These are phyloP conservation scores for Ochropleura leucogaster DNA, from an alignment of 2,888 invertebrate species.

Conservation along the genomic window DNA sequence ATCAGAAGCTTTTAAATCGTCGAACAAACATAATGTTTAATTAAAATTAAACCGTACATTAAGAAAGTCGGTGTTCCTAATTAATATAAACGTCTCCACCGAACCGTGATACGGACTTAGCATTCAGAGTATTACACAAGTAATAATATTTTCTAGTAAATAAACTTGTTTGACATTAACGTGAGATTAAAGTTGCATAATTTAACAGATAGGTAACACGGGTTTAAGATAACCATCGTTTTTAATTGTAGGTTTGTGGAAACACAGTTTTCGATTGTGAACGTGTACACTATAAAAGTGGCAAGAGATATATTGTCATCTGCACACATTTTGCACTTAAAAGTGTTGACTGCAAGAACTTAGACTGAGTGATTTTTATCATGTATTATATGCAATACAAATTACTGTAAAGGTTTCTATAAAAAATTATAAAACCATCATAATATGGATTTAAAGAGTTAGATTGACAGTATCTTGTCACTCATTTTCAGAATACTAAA, in stretches of 20 bases:
- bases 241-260: slow-evolving; percentile 65
- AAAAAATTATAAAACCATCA: too few relatives aligned
- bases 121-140: slow-evolving; percentile 43
- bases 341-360: too few relatives aligned
- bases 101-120: slow-evolving; percentile 24
- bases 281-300: neutral
- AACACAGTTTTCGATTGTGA: slow-evolving; percentile 52
- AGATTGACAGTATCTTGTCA: too few relatives aligned
- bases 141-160: slow-evolving; percentile 54
- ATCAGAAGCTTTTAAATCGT: slow-evolving; percentile 7
- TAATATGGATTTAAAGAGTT: too few relatives aligned
- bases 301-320: too few relatives aligned
- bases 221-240: slow-evolving; percentile 67
- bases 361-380: too few relatives aligned
- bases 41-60: slow-evolving; percentile 37
- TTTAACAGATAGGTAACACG: slow-evolving; percentile 69
- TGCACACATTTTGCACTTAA: too few relatives aligned
- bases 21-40: slow-evolving; percentile 26
- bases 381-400: too few relatives aligned
- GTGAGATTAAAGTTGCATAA: slow-evolving; percentile 62
- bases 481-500: too few relatives aligned
- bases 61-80: slow-evolving; percentile 39
- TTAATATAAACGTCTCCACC: slow-evolving; percentile 41
- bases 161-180: slow-evolving; percentile 55
- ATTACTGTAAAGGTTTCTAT: too few relatives aligned